A percentile compares a stretch with the other conserved stretches of the same genome.
Evolutionary conservation across 2,113 vertebrate genomes (phyloP).

Genomic region (Tragelaphus buxtoni): DNA sequence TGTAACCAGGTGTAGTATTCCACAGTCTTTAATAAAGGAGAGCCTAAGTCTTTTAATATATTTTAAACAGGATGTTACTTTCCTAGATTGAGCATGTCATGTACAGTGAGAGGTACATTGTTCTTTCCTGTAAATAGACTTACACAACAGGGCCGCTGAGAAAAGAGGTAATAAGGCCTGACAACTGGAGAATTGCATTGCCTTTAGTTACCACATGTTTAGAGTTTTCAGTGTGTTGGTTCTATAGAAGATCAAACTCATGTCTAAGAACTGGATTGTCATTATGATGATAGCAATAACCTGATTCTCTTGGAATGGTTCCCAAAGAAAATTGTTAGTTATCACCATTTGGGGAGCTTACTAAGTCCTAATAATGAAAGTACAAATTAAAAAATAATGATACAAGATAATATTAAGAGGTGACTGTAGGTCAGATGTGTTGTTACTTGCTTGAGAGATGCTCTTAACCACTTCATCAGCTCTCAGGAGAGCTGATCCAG

Average conservation of each 20-base stretch:
- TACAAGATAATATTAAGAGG: neutral
- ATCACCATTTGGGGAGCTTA: neutral
- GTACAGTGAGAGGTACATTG: neutral
- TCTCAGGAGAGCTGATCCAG: neutral
- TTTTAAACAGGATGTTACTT: slow-evolving; percentile 50
- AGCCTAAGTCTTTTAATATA: slow-evolving; percentile 37
- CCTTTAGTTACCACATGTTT: slow-evolving; percentile 41
- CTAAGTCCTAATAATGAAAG: neutral
- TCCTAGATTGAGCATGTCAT: slow-evolving; percentile 36
- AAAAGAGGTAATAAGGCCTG: slow-evolving; percentile 23
- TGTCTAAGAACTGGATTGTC: neutral
- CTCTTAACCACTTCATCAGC: neutral
- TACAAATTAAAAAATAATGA: neutral
- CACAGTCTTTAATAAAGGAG: slow-evolving; percentile 37
- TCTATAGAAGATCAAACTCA: slow-evolving; percentile 6
- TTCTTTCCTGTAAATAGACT: slow-evolving; percentile 33
- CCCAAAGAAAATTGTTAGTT: neutral
- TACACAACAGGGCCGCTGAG: neutral
- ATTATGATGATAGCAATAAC: neutral
- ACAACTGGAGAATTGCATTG: slow-evolving; percentile 33
- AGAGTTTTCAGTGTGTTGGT: neutral
- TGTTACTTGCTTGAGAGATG: neutral
- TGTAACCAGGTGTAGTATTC: slow-evolving; percentile 13
- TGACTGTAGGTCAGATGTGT: neutral
- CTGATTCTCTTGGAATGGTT: neutral